Evolutionary conservation across 2,888 invertebrate genomes (phyloP), one percentile per base, ranked within the genome.

Genomic region (Drosophila robusta): DNA sequence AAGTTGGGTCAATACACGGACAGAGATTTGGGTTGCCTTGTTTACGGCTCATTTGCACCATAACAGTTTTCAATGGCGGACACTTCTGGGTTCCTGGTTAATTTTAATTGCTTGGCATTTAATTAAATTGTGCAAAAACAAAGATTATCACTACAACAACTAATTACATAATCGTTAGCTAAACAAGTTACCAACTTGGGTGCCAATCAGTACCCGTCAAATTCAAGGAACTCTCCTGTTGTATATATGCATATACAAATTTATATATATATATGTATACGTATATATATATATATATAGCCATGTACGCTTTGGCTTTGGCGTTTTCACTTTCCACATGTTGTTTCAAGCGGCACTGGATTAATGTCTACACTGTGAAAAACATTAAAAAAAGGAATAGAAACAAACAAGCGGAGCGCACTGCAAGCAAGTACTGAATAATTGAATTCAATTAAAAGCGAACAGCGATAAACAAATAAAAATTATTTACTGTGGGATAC

Each of bases 371-470:
- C 38, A 54, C 32, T 34, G 34, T 4, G 16, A n/a, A 32, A 41
- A 29, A 52, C 18, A 18, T 18, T 18, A 52, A 12, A 18, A 41
- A 41, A 18, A 18, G 12, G 18, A 41, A 41, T 11, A 41, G 11
- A 38, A 39, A 52, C 2, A 50, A 11, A 12, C 4, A 6, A 16
- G 34, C 18, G 18, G 11, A 22, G 22, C 32, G 34, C 51, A 51
- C 22, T 44, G 45, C 42, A 32, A 38, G 54, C 26, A 55, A 60
- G 69, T 63, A 44, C 70, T 88, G 67, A 80, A 88, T 83, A 65
- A 88, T 76, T 82, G 41, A 86, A 86, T 68, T 86, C 61, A 88
- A 83, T 80, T 88, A 82, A 65, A 55, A 57, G 46, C 14, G 34
- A 62, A 32, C 29, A 42, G 36, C 29, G 22, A 26, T 9, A 55